phyloP scores from a whole-genome alignment of 2,797 vertebrate species.

The Micropoecilia bifurca region DNA sequence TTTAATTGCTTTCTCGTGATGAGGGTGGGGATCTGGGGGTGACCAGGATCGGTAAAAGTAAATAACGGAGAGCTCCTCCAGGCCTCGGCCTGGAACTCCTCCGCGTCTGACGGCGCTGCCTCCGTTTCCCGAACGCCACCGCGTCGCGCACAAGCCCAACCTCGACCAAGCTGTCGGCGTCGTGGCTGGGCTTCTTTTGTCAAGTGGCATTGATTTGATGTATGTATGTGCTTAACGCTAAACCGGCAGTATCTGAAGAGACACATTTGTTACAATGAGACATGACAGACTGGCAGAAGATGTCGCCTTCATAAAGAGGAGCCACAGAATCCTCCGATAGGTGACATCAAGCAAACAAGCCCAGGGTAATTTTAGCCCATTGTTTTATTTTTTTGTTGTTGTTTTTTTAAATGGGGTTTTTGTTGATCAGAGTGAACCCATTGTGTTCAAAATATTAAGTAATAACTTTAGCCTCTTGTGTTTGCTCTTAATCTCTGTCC shows the following conservation, averaged over 20 bases:
- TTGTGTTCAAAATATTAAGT: neutral
- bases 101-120: conserved; percentile 17
- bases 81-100: conserved; percentile 57
- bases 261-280: conserved; percentile 69
- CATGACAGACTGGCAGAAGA: conserved; percentile 69
- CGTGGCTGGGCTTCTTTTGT: conserved; percentile 61
- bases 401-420: conserved; percentile 20
- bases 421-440: conserved; percentile 2
- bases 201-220: conserved; percentile 71
- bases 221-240: conserved; percentile 66
- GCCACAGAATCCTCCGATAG: conserved; percentile 40
- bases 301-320: conserved; percentile 66
- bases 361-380: conserved; percentile 40
- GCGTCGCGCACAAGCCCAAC: conserved; percentile 25
- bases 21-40: conserved; percentile 79
- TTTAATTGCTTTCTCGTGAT: conserved; percentile 83
- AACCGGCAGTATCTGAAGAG: conserved; percentile 56
- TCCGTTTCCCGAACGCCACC: neutral
- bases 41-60: conserved; percentile 78
- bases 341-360: conserved; percentile 11
- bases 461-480: conserved; percentile 13
- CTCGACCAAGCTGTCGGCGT: conserved; percentile 53
- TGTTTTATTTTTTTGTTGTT: conserved; percentile 16
- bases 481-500: conserved; percentile 32
- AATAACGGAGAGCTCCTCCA: conserved; percentile 76